phyloP scores from a whole-genome alignment of 2,888 invertebrate species.

The Tenthredo notha region DNA sequence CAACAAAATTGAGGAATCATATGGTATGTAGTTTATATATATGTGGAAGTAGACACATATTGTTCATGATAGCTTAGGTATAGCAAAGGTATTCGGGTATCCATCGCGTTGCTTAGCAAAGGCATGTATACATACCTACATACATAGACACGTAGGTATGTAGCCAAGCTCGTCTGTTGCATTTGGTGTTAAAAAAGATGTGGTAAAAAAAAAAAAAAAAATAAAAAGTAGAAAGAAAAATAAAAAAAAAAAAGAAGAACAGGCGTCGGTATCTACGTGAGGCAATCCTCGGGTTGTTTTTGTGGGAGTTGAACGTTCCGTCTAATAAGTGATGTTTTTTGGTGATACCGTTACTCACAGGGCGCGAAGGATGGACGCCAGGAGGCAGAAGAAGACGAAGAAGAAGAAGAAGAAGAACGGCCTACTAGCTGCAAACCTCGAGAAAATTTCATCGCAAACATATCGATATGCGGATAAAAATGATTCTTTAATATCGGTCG shows the following conservation, averaged over 20 bases:
- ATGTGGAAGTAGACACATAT: background rate
- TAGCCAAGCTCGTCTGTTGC: constrained; percentile 34
- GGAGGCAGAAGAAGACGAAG: background rate
- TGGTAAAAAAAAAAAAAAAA: constrained; percentile 43
- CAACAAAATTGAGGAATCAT: background rate
- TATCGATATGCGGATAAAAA: background rate
- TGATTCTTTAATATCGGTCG: background rate
- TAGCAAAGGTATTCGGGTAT: background rate
- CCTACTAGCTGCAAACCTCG: background rate
- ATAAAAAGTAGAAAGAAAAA: background rate
- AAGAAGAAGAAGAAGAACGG: background rate
- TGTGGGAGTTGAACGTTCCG: constrained; percentile 65
- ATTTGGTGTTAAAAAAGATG: constrained; percentile 47
- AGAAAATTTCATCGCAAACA: background rate
- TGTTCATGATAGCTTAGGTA: background rate
- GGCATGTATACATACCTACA: background rate
- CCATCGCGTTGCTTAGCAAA: background rate
- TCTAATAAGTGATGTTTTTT: constrained; percentile 67
- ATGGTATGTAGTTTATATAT: background rate
- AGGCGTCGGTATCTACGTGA: constrained; percentile 62
- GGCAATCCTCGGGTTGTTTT: constrained; percentile 68
- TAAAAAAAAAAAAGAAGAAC: constrained; percentile 39
- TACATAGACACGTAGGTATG: background rate
- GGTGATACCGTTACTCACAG: constrained; percentile 59
- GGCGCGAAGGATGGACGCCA: constrained; percentile 46